Conservation (phyloP, 1,140 invertebrate species). For the Caenorhabditis latens region DNA sequence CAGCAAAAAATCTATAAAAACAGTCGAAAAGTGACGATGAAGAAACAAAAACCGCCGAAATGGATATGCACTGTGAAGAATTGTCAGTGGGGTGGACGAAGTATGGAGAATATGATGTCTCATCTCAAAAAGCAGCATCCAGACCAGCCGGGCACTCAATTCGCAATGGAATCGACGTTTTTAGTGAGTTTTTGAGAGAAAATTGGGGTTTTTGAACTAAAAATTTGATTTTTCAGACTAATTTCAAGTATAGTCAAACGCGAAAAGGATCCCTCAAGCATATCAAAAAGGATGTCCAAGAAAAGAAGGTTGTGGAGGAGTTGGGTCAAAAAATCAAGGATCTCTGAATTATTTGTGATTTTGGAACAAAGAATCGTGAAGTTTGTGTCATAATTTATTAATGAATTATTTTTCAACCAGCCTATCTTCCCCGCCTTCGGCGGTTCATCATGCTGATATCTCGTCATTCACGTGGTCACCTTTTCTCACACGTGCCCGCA, state of each 20-base stretch:
- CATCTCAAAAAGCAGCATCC: slow-evolving; percentile 11
- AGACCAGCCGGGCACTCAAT: neutral
- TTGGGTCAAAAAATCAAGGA: neutral
- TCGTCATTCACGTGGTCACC: too few relatives aligned
- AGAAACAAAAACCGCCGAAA: neutral
- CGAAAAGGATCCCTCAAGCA: neutral
- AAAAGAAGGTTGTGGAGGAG: neutral
- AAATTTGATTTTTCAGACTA: neutral
- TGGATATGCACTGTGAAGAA: slow-evolving; percentile 6
- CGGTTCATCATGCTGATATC: too few relatives aligned
- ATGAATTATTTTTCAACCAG: neutral
- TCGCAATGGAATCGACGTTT: neutral
- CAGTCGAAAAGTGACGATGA: neutral
- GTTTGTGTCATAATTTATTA: too few relatives aligned
- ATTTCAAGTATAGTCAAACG: neutral
- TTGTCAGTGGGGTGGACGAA: slow-evolving; percentile 2
- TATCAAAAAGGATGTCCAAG: neutral
- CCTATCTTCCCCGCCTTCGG: too few relatives aligned
- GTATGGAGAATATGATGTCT: neutral
- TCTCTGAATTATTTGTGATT: neutral
- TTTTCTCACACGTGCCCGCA: too few relatives aligned
- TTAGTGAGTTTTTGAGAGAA: neutral
- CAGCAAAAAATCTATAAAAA: neutral
- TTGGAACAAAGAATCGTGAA: neutral
- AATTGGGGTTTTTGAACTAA: neutral